A percentile compares a stretch with the other conserved stretches of the same genome.
These are phyloP conservation scores for Myiothlypis chrysogaster DNA, from an alignment of 2,797 vertebrate species.

Conservation along the genomic window DNA sequence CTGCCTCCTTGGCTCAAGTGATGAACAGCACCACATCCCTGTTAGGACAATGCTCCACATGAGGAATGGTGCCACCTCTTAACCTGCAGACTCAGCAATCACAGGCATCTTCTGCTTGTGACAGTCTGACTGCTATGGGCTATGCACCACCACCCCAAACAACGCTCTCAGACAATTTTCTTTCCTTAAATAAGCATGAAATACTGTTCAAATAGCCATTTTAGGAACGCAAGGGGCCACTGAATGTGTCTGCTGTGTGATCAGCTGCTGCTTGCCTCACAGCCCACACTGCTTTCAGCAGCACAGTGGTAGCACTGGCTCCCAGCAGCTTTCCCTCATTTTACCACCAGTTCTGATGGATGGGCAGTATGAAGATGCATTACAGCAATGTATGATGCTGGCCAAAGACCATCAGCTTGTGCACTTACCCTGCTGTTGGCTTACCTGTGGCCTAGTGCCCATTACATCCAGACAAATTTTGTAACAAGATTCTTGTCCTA, in stretches of 20 bases:
- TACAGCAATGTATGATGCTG: accelerated
- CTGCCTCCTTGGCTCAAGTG: neutral
- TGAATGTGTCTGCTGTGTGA: neutral
- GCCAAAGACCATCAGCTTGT: neutral
- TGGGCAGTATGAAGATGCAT: accelerated
- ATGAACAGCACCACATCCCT: neutral
- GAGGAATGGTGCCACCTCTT: neutral
- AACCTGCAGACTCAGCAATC: neutral
- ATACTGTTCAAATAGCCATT: neutral
- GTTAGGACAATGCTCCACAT: accelerated
- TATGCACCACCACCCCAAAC: too few relatives aligned
- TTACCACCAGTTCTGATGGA: neutral
- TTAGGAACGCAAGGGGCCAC: neutral
- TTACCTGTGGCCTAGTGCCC: neutral
- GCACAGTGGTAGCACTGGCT: accelerated
- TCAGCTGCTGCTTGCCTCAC: neutral
- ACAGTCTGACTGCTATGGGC: accelerated
- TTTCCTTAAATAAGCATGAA: neutral
- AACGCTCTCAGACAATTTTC: neutral
- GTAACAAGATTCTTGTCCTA: neutral
- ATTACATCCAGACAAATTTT: neutral
- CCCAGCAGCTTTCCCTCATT: neutral
- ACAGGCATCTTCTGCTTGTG: neutral
- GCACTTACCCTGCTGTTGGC: neutral
- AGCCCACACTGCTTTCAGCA: too few relatives aligned